A percentile compares a stretch with the other conserved stretches of the same genome.
Evolutionary conservation across 2,797 vertebrate genomes (phyloP).

Genomic region (Poliocrania exsul): DNA sequence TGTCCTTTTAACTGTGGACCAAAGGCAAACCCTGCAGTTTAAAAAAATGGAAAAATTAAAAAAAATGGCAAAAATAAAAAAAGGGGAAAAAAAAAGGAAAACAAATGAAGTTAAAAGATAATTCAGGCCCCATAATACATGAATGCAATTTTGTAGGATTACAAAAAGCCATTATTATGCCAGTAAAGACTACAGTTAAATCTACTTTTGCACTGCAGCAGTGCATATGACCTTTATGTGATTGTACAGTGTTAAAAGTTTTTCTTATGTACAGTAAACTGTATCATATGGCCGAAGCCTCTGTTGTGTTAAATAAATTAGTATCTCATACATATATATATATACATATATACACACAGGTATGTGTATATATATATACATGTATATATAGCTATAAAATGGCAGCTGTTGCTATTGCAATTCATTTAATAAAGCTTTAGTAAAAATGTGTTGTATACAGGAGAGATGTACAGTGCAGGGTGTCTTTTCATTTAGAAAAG

Average conservation of each 20-base stretch:
- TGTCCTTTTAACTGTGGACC: slow-evolving; percentile 80
- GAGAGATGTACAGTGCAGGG: slow-evolving; percentile 82
- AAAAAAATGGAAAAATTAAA: slow-evolving; percentile 44
- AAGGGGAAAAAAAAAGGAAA: background rate
- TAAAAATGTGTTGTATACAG: slow-evolving; percentile 91
- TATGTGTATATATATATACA: slow-evolving; percentile 75
- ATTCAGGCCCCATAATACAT: slow-evolving; percentile 71
- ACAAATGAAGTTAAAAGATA: slow-evolving; percentile 38
- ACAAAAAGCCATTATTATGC: slow-evolving; percentile 86
- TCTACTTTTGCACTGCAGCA: slow-evolving; percentile 92
- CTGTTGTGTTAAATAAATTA: slow-evolving; percentile 83
- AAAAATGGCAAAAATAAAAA: background rate
- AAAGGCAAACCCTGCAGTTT: slow-evolving; percentile 78
- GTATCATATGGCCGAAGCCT: slow-evolving; percentile 86
- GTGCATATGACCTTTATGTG: slow-evolving; percentile 92
- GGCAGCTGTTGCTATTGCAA: slow-evolving; percentile 87
- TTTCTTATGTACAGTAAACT: slow-evolving; percentile 90
- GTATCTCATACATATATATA: slow-evolving; percentile 78
- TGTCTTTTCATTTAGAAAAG: slow-evolving; percentile 86
- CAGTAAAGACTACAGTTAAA: slow-evolving; percentile 87
- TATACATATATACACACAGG: slow-evolving; percentile 72
- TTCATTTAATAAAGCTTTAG: slow-evolving; percentile 92
- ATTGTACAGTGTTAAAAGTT: slow-evolving; percentile 91
- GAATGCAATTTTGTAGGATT: slow-evolving; percentile 82
- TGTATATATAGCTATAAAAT: slow-evolving; percentile 78